These are phyloP conservation scores for Sesia bembeciformis DNA, from an alignment of 2,888 invertebrate genomes.

Conservation along the genomic window DNA sequence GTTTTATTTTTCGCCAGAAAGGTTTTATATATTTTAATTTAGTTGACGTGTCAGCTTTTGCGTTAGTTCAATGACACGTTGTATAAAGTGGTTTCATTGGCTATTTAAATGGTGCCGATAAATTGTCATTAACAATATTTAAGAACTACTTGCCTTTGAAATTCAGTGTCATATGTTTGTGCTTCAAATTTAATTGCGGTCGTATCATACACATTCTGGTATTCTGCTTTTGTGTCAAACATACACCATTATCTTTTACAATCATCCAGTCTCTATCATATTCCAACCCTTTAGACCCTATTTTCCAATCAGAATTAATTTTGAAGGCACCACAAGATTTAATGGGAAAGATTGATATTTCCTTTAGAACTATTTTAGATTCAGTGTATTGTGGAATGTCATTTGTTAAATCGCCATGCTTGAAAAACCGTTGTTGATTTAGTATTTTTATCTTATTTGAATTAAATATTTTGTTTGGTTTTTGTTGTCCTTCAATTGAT, in stretches of 20 bases:
- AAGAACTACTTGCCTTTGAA: conserved; percentile 62
- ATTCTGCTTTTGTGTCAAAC: conserved; percentile 91
- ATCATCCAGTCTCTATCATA: conserved; percentile 97
- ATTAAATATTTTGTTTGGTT: conserved; percentile 11
- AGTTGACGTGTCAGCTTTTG: too few species aligned
- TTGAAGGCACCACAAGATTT: conserved; percentile 92
- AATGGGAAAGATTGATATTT: conserved; percentile 83
- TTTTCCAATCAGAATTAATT: conserved; percentile 78
- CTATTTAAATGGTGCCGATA: too few species aligned
- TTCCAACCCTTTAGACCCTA: conserved; percentile 84
- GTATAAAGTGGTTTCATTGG: too few species aligned
- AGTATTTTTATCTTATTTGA: conserved; percentile 22
- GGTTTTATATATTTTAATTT: too few species aligned
- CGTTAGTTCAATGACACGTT: too few species aligned
- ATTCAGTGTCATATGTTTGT: conserved; percentile 67
- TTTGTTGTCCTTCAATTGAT: conserved; percentile 9
- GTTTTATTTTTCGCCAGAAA: too few species aligned
- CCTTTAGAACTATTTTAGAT: conserved; percentile 31
- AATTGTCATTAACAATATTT: too few species aligned
- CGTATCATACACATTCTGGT: conserved; percentile 84
- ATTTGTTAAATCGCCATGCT: conserved; percentile 11
- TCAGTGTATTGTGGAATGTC: conserved; percentile 5
- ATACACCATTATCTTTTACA: conserved; percentile 84
- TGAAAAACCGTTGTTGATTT: conserved; percentile 18
- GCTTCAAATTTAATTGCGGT: conserved; percentile 80